Evolutionary conservation across 2,888 invertebrate genomes (phyloP), one percentile per base, ranked within the genome.

Genomic region (Mesorhabditis belari): DNA sequence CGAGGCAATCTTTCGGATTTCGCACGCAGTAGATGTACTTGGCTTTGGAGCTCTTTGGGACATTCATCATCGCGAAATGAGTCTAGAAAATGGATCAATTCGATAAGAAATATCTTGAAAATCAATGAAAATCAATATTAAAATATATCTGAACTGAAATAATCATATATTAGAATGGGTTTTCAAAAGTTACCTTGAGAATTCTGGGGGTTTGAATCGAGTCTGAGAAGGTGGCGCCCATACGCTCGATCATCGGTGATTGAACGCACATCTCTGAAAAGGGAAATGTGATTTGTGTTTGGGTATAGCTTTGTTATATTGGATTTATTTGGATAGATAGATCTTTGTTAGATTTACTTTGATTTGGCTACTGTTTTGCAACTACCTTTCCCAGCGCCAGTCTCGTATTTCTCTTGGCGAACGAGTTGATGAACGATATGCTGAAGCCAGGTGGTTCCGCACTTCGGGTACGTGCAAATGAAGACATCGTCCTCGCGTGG

Each of bases 391-490:
- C 73, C 73, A 25, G 62, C 63, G 17, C 62, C 63, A 6, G 66
- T 55, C 12, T 67, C 64, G 57, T 73, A 70, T 23, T 61, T 60
- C 23, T 63, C 61, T 49, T 68, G 68, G 23, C 66, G 65, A 49
- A 80, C 51, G 1, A 80, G 63, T 57, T 79, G 80, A 19, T 71
- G 71, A 52, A 73, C 75, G 58, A 80, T 80, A 61, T 80, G 79
- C 61, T 80, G 80, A 6, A 77, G 71, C 80, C 78, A 80, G 2
- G 78, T 80, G 52, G 77, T 80, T 55, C 76, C 80, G 58, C 80
- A 80, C 60, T 80, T 80, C 25, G 81, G 80, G 60, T 80, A 77
- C 3, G 80, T 81, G 26, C 73, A 73, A 26, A 80, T 77, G 57
- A 81, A 73, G 23, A 80, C 73, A 58, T 81, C 80, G n/a, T 60